Evolutionary conservation across 2,113 vertebrate species (phyloP).

Genomic region (Heliornis fulica): DNA sequence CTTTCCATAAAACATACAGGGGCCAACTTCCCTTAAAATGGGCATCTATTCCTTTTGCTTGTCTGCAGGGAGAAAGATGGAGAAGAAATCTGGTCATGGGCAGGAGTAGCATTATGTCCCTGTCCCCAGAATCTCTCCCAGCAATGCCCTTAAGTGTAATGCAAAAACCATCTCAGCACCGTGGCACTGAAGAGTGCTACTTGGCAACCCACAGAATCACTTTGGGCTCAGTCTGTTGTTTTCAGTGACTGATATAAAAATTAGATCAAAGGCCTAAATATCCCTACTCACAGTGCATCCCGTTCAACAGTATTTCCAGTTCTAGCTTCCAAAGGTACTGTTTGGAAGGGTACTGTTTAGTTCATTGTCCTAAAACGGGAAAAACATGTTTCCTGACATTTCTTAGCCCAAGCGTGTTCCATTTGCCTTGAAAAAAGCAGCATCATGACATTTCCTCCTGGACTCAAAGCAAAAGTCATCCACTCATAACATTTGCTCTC

Average conservation of each 20-base stretch:
- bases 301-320: not conserved
- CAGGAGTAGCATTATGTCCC: not conserved
- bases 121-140: not conserved
- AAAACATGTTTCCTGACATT: not conserved
- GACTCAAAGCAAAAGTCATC: not conserved
- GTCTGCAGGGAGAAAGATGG: not conserved
- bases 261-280: not conserved
- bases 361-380: not conserved
- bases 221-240: not conserved
- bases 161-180: constrained; percentile 4
- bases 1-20: not conserved
- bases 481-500: not conserved
- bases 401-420: not conserved
- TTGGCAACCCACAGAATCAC: not conserved
- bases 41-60: rapidly evolving
- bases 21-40: not conserved
- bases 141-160: not conserved
- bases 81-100: not conserved
- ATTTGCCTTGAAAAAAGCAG: not conserved
- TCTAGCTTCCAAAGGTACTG: not conserved
- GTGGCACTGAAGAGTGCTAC: not conserved
- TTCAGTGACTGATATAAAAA: not conserved
- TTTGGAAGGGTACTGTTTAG: not conserved
- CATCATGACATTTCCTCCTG: not conserved
- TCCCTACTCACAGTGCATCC: not conserved